Evolutionary conservation across 2,888 invertebrate genomes (phyloP).

Genomic region (Drosophila paracracens): DNA sequence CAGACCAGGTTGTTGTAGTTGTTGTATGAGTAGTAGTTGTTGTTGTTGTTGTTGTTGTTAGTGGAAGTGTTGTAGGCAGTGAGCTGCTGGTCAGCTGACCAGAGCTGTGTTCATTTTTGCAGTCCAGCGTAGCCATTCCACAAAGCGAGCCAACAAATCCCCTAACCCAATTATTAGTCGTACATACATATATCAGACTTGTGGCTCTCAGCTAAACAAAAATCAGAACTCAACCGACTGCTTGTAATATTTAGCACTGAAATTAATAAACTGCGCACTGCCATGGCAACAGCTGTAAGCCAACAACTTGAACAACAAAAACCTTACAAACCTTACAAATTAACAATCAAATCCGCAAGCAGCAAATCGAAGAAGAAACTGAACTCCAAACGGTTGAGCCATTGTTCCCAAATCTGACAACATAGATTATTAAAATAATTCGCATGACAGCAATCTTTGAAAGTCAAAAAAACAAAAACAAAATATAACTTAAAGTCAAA

Average conservation of each 20-base stretch:
- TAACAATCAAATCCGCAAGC: constrained; percentile 56
- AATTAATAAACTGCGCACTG: constrained; percentile 46
- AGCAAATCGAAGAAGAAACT: constrained; percentile 9
- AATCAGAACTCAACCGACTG: constrained; percentile 20
- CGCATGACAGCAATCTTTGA: constrained; percentile 50
- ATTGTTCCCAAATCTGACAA: constrained; percentile 15
- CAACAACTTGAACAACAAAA: constrained; percentile 3
- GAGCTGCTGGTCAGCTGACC: constrained; percentile 43
- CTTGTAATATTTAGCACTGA: constrained; percentile 11
- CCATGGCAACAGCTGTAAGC: constrained; percentile 29
- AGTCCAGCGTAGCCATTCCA: constrained; percentile 32
- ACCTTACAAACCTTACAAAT: constrained; percentile 41
- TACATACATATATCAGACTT: constrained; percentile 16
- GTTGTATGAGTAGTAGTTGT: constrained; percentile 5
- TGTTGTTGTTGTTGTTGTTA: neutral
- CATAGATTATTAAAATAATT: constrained; percentile 74
- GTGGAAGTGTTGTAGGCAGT: constrained; percentile 11
- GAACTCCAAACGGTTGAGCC: neutral
- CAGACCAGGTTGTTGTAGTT: constrained; percentile 29
- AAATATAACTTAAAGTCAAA: neutral
- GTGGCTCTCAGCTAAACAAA: constrained; percentile 13
- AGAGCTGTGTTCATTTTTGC: constrained; percentile 50
- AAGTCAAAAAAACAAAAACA: neutral
- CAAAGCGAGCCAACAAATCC: constrained; percentile 3
- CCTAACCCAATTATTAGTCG: constrained; percentile 42